Evolutionary conservation across 2,888 invertebrate species (phyloP).

Genomic region (Parnassius orleans): DNA sequence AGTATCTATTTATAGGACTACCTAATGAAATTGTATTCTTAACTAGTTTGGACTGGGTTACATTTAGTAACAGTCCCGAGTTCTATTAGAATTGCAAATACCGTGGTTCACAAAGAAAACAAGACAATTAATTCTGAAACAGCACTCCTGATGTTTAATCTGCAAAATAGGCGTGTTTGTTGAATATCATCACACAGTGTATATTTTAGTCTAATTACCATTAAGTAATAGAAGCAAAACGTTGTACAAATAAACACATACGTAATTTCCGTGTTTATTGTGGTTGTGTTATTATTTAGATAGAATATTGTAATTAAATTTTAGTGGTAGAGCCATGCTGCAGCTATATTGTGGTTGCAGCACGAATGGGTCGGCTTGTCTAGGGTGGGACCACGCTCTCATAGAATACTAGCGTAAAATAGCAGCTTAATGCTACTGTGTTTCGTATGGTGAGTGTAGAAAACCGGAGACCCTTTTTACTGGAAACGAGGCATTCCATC

Average conservation of each 20-base stretch:
- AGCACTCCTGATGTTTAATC: conserved; percentile 58
- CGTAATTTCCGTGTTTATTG: too few species aligned
- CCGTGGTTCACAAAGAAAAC: conserved; percentile 59
- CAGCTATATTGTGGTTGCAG: too few species aligned
- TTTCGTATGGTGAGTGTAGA: too few species aligned
- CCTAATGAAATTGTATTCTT: conserved; percentile 14
- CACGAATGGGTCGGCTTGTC: too few species aligned
- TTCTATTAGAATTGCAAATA: conserved; percentile 70
- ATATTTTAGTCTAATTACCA: not conserved
- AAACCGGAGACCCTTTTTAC: too few species aligned
- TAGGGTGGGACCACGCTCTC: too few species aligned
- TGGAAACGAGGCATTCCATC: too few species aligned
- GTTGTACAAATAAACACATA: not conserved
- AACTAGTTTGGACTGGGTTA: conserved; percentile 38
- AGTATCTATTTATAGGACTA: not conserved
- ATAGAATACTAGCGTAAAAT: too few species aligned
- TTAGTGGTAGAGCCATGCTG: too few species aligned
- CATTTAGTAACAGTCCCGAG: conserved; percentile 30
- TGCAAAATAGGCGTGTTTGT: conserved; percentile 48
- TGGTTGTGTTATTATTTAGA: too few species aligned
- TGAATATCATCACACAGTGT: not conserved
- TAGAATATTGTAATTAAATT: too few species aligned
- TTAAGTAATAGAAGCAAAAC: not conserved
- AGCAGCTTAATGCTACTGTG: too few species aligned
- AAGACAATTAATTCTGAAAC: conserved; percentile 69